Base-by-base conservation (phyloP, 2,888 invertebrate genomes). In the Limnephilus auricula region DNA sequence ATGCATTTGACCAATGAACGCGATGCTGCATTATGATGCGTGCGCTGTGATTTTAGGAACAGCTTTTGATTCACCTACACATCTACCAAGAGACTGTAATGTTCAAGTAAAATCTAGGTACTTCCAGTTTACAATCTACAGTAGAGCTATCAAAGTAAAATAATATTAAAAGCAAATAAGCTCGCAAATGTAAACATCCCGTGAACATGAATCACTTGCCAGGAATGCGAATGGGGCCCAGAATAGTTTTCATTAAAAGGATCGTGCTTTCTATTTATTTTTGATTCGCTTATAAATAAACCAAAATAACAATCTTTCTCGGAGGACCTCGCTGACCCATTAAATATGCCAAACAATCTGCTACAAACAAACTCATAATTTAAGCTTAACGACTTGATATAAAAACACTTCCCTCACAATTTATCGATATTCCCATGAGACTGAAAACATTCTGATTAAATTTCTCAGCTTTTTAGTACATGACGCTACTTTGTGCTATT, bases 351-450 rank as follows among this genome's bases (percentile, higher is more conserved):
- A 91, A 89, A 50, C 50, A 50, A 85, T 89, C 86, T 85, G 85
- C 79, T 84, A 89, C 83, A 91, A 91, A 91, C 91, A 89, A 89
- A 85, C 65, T 89, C 89, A 79, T 91, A 84, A 91, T 79, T 91
- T 87, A 83, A 89, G 65, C 65, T 34, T 89, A 82, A 89, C 89
- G 50, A 50, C 82, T 31, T 30, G 30, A 45, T 25, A 40, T 78
- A 82, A 89, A 82, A 89, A 50, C 87, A 34, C 30, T 45, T 89
- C 83, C 50, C 25, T 25, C 89, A 50, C 12, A 89, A 89, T 89
- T 89, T 89, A 89, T 89, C 34, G 89, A 82, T 89, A 82, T 89
- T 82, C 79, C 79, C 89, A 89, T 89, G 89, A 50, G 50, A 32
- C 89, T 50, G 82, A 82, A 89, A 89, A 89, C 50, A 89, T 82